Evolutionary conservation across 1,140 invertebrate species (phyloP).

Genomic region (Hyles vespertilio): DNA sequence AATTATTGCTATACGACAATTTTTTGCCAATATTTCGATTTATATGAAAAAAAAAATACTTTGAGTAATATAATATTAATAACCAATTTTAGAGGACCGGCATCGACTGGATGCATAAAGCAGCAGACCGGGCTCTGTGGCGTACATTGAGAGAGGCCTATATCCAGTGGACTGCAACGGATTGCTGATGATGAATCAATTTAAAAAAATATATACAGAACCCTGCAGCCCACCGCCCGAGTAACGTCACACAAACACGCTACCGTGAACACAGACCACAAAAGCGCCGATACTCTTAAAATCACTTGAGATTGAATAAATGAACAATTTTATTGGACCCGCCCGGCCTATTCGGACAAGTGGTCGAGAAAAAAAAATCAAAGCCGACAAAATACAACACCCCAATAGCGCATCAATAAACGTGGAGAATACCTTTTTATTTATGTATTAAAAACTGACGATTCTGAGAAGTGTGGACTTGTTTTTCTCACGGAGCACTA

Average conservation of each 20-base stretch:
- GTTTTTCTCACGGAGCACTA: constrained; percentile 59
- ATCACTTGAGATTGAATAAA: constrained; percentile 20
- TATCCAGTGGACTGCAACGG: too few relatives aligned
- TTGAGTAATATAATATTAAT: neutral
- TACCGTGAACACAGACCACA: constrained; percentile 20
- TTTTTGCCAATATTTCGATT: constrained; percentile 1
- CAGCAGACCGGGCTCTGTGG: too few relatives aligned
- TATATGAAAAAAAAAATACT: neutral
- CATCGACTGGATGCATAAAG: too few relatives aligned
- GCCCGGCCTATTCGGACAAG: constrained; percentile 37
- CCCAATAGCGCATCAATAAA: constrained; percentile 59
- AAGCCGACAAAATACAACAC: constrained; percentile 39
- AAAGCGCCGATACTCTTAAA: constrained; percentile 10
- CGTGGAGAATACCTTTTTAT: constrained; percentile 59
- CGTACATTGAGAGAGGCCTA: too few relatives aligned
- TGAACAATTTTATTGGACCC: constrained; percentile 25
- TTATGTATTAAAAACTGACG: constrained; percentile 57
- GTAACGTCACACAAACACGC: constrained; percentile 1
- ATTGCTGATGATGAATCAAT: too few relatives aligned
- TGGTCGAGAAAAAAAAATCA: constrained; percentile 40
- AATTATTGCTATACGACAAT: neutral
- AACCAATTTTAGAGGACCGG: too few relatives aligned
- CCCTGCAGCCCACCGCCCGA: neutral
- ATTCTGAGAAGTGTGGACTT: constrained; percentile 48
- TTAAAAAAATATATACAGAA: constrained; percentile 6